Base-by-base conservation (phyloP, 2,888 invertebrate species). In the Ferdinandea cuprea region DNA sequence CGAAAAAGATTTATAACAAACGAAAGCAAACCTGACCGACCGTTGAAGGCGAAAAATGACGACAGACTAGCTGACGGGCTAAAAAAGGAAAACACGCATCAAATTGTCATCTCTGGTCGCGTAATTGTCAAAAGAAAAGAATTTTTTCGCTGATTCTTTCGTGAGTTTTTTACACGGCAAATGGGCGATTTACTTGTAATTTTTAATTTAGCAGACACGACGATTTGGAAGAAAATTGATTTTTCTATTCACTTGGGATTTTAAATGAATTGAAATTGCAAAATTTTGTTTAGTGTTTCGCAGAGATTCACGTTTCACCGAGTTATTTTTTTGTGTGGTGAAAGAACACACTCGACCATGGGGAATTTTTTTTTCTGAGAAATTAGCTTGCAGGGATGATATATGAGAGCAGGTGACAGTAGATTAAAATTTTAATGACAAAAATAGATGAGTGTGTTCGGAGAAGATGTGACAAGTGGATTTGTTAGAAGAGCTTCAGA, bases 41-140 rank as follows among this genome's bases (percentile, higher is more conserved):
- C 66, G 66, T 72, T 56, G 72, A 77, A 65, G 72, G 72, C 56
- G 77, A 83, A 77, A 80, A 83, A 83, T 83, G 83, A 83, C 83
- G 83, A 83, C 83, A 83, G 77, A 72, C 77, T 77, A 71, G 71
- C 52, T 66, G 68, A 80, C 72, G 66, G 71, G 66, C 77, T 77
- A 77, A 83, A 83, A 83, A 77, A 77, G 81, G 83, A 83, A 77
- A 83, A 77, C 83, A 77, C 77, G 72, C 72, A 83, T 83, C 77
- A 77, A 77, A 72, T 81, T 77, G 83, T 83, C 83, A 83, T 83
- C 83, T 81, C 78, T 77, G 72, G 71, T 81, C 77, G 69, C 77
- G 71, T 78, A 78, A 78, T 78, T 78, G 77, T 78, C 77, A 78
- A 78, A 74, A 56, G 71, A 42, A 71, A 58, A 58, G 42, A 35